phyloP scores from a whole-genome alignment of 2,113 vertebrate genomes.

The Lampris incognitus region DNA sequence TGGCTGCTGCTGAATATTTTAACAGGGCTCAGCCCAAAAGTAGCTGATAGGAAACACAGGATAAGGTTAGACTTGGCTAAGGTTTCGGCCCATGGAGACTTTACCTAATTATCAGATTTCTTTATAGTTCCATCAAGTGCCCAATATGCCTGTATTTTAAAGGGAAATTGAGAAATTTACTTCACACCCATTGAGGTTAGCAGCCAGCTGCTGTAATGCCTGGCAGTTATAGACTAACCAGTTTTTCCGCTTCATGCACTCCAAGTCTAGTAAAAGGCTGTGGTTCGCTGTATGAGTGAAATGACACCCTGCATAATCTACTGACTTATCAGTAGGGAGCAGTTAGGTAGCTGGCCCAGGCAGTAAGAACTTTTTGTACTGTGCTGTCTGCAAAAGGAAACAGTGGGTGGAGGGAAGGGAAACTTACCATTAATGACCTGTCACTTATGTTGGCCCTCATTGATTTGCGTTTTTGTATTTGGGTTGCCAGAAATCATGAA shows the following conservation, averaged over 20 bases:
- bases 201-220: too few species aligned
- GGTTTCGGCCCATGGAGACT: constrained; percentile 26
- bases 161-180: too few species aligned
- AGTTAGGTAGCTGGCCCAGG: not conserved
- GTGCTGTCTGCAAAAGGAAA: not conserved
- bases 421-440: not conserved
- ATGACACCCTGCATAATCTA: not conserved
- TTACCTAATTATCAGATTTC: not conserved
- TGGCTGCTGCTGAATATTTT: constrained; percentile 53
- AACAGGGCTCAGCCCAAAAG: constrained; percentile 35
- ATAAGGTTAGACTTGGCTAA: constrained; percentile 16
- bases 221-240: too few species aligned
- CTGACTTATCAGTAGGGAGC: not conserved
- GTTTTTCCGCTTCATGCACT: not conserved
- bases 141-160: not conserved
- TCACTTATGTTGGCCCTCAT: not conserved
- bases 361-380: not conserved
- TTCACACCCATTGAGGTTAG: not conserved
- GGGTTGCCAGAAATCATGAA: not conserved
- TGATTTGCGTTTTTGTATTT: not conserved
- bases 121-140: not conserved
- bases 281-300: not conserved
- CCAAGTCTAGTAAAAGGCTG: not conserved
- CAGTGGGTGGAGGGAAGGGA: not conserved
- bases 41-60: constrained; percentile 14